phyloP scores from a whole-genome alignment of 2,888 invertebrate genomes.

The Athalia cordata region DNA sequence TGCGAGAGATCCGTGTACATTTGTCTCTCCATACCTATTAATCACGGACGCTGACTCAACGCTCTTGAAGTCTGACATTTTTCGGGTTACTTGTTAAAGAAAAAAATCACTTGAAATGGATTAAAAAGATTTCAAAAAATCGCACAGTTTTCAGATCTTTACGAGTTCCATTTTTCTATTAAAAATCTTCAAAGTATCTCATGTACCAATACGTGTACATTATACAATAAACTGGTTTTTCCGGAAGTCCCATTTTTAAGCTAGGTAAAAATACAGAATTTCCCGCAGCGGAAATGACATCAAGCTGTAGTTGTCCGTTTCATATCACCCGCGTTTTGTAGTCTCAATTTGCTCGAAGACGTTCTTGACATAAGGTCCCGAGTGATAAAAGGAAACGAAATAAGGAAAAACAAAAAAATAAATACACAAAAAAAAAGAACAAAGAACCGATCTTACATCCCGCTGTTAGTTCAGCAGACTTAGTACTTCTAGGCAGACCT shows the following conservation, averaged over 20 bases:
- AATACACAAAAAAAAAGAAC: not conserved
- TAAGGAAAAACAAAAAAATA: not conserved
- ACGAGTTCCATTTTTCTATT: too few relatives aligned
- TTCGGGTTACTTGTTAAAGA: too few relatives aligned
- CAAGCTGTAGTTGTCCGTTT: constrained; percentile 1
- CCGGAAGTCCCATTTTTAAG: not conserved
- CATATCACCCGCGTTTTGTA: constrained; percentile 5
- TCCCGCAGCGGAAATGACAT: not conserved
- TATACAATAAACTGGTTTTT: not conserved
- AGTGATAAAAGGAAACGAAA: not conserved
- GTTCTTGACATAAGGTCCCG: constrained; percentile 1
- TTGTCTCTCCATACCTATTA: too few relatives aligned
- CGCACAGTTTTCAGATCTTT: too few relatives aligned
- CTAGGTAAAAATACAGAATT: not conserved
- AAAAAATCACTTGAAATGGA: too few relatives aligned
- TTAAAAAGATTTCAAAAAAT: too few relatives aligned
- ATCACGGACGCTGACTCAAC: too few relatives aligned
- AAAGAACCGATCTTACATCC: constrained; percentile 12
- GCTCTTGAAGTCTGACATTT: too few relatives aligned
- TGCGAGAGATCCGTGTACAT: too few relatives aligned
- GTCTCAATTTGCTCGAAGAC: constrained; percentile 21
- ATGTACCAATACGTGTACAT: too few relatives aligned
- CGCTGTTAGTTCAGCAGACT: constrained; percentile 6
- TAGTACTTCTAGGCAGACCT: constrained; percentile 2
- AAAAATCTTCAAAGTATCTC: too few relatives aligned